A percentile compares a stretch with the other conserved stretches of the same genome.
These are phyloP conservation scores for Drosophila mimetica DNA, from an alignment of 2,888 invertebrate species.

Conservation along the genomic window DNA sequence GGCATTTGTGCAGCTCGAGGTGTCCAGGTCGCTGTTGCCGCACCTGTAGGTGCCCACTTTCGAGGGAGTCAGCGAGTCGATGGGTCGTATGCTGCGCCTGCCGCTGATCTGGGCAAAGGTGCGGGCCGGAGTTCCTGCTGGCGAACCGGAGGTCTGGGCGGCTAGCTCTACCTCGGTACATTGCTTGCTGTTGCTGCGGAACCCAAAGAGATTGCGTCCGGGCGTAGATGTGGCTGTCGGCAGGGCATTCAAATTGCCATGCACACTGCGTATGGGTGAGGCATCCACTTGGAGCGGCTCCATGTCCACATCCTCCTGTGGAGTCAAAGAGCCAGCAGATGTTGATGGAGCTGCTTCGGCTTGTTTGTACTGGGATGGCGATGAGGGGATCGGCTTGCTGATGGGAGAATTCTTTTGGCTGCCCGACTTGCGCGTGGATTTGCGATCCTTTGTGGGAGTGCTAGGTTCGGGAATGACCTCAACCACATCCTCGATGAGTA, in stretches of 20 bases:
- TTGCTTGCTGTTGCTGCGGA: constrained; percentile 58
- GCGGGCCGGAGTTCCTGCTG: constrained; percentile 59
- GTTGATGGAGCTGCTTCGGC: neutral
- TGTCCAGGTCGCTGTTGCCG: constrained; percentile 81
- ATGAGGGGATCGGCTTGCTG: constrained; percentile 16
- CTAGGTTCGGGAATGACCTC: neutral
- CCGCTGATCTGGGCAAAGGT: constrained; percentile 80
- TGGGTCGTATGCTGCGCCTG: constrained; percentile 80
- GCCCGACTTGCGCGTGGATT: constrained; percentile 53
- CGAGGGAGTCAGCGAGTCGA: constrained; percentile 68
- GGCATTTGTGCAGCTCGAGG: constrained; percentile 74
- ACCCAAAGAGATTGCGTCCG: constrained; percentile 74
- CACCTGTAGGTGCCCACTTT: constrained; percentile 79
- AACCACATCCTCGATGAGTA: neutral
- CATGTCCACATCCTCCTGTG: constrained; percentile 79
- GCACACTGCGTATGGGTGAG: constrained; percentile 64
- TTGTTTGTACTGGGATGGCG: constrained; percentile 9
- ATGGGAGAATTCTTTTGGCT: constrained; percentile 54
- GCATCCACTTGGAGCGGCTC: constrained; percentile 68
- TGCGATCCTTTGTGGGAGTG: constrained; percentile 63
- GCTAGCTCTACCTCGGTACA: constrained; percentile 67
- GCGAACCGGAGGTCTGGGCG: constrained; percentile 56
- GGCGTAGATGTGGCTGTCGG: constrained; percentile 81
- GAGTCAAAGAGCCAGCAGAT: neutral
- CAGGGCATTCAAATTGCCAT: constrained; percentile 10